phyloP scores from a whole-genome alignment of 2,888 invertebrate genomes.

The Mythimna ferrago region DNA sequence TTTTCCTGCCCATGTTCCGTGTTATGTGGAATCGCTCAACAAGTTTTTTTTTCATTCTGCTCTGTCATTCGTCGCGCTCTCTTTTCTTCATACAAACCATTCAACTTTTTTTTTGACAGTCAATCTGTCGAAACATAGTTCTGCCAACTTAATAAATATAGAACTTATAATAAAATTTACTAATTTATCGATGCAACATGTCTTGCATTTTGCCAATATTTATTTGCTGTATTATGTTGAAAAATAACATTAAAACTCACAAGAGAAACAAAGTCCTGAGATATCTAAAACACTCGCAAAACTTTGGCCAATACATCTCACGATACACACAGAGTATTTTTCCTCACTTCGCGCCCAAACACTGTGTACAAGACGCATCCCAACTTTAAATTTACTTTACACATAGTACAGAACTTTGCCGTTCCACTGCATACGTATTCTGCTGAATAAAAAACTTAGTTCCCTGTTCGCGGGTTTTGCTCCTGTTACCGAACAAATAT shows the following conservation, averaged over 20 bases:
- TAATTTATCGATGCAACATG: background rate
- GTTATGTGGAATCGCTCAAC: no score
- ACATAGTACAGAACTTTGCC: slow-evolving; percentile 57
- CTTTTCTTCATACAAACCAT: no score
- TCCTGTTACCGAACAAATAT: slow-evolving; percentile 62
- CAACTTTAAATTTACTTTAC: slow-evolving; percentile 67
- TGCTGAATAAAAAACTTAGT: slow-evolving; percentile 60
- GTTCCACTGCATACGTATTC: slow-evolving; percentile 56
- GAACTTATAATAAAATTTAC: background rate
- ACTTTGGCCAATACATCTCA: slow-evolving; percentile 57
- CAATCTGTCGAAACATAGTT: no score
- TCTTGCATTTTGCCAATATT: background rate
- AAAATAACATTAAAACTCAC: slow-evolving; percentile 9
- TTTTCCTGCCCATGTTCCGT: no score
- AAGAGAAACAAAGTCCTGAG: slow-evolving; percentile 28
- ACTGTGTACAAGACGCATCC: slow-evolving; percentile 53
- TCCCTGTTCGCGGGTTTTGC: slow-evolving; percentile 48
- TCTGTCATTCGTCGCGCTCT: no score
- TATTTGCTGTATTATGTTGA: background rate
- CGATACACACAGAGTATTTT: slow-evolving; percentile 50
- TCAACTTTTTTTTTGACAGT: no score
- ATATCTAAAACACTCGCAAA: slow-evolving; percentile 42
- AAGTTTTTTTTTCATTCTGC: no score
- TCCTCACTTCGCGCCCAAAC: slow-evolving; percentile 50
- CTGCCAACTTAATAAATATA: background rate